A percentile compares a stretch with the other conserved stretches of the same genome.
Evolutionary conservation across 2,113 vertebrate species (phyloP).

Genomic region (Martes martes): DNA sequence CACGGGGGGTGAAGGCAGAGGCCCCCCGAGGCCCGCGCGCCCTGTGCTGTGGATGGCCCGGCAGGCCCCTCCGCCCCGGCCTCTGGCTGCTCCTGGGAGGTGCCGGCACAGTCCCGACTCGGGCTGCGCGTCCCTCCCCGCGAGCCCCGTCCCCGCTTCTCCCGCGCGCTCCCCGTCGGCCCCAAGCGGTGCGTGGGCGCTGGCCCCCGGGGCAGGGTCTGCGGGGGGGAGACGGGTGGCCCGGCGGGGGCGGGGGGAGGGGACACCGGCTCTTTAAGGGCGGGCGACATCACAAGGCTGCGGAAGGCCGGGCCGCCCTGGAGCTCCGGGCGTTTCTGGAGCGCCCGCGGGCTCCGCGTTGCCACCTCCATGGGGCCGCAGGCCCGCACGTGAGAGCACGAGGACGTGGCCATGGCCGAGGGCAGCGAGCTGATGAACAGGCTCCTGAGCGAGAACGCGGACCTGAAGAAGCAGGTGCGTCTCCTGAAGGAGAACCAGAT

Average conservation of each 20-base stretch:
- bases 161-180: no score
- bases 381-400: not conserved
- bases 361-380: conserved; percentile 43
- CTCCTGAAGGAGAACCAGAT: conserved; percentile 75
- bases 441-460: conserved; percentile 70
- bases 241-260: not conserved
- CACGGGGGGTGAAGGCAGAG: not conserved
- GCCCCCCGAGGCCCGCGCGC: not conserved
- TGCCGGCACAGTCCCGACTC: not conserved
- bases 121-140: not conserved
- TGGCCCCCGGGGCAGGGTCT: not conserved
- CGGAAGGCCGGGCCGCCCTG: conserved; percentile 37
- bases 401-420: conserved; percentile 33
- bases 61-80: accelerated
- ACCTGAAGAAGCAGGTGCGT: conserved; percentile 76
- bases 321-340: conserved; percentile 2
- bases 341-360: not conserved
- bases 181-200: no score
- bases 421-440: conserved; percentile 58
- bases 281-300: conserved; percentile 73
- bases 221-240: not conserved
- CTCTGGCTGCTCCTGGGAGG: not conserved
- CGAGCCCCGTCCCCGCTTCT: no score
- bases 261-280: conserved; percentile 47
- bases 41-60: not conserved